phyloP scores from a whole-genome alignment of 2,888 invertebrate species.

The Tetheella fluctuosa region DNA sequence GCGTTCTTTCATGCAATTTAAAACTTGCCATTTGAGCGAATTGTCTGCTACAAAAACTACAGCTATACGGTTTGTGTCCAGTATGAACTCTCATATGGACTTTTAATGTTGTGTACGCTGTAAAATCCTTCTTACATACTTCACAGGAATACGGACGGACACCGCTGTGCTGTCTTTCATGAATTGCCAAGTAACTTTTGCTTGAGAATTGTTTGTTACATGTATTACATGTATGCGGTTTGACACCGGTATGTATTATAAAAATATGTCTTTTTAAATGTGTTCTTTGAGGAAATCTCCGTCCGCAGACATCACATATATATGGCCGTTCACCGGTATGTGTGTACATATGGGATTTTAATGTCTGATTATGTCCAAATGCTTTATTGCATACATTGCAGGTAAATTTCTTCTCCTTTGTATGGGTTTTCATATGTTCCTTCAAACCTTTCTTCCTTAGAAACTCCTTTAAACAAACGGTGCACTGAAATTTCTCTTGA shows the following conservation, averaged over 20 bases:
- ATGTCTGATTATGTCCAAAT: slow-evolving; percentile 70
- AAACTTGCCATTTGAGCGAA: slow-evolving; percentile 77
- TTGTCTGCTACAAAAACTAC: slow-evolving; percentile 64
- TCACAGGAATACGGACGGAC: slow-evolving; percentile 69
- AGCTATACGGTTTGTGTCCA: slow-evolving; percentile 69
- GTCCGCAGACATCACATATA: slow-evolving; percentile 71
- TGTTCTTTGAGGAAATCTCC: slow-evolving; percentile 67
- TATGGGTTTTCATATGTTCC: slow-evolving; percentile 72
- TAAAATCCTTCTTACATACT: slow-evolving; percentile 71
- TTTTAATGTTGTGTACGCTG: slow-evolving; percentile 72
- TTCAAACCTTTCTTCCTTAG: slow-evolving; percentile 68
- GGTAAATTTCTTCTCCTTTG: slow-evolving; percentile 62
- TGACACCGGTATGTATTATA: slow-evolving; percentile 69
- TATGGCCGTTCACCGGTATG: slow-evolving; percentile 73
- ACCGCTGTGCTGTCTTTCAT: slow-evolving; percentile 71
- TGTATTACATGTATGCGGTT: slow-evolving; percentile 62
- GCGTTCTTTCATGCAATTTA: slow-evolving; percentile 69
- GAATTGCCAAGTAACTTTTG: slow-evolving; percentile 71
- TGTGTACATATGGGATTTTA: slow-evolving; percentile 71
- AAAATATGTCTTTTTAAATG: slow-evolving; percentile 72
- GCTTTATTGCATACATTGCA: slow-evolving; percentile 64
- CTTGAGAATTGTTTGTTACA: slow-evolving; percentile 74
- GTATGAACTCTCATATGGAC: slow-evolving; percentile 76
- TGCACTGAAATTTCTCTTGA: slow-evolving; percentile 64
- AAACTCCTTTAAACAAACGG: slow-evolving; percentile 63